A percentile compares a stretch with the other conserved stretches of the same genome.
phyloP scores from a whole-genome alignment of 2,888 invertebrate species.

The Ophion obscuratus region DNA sequence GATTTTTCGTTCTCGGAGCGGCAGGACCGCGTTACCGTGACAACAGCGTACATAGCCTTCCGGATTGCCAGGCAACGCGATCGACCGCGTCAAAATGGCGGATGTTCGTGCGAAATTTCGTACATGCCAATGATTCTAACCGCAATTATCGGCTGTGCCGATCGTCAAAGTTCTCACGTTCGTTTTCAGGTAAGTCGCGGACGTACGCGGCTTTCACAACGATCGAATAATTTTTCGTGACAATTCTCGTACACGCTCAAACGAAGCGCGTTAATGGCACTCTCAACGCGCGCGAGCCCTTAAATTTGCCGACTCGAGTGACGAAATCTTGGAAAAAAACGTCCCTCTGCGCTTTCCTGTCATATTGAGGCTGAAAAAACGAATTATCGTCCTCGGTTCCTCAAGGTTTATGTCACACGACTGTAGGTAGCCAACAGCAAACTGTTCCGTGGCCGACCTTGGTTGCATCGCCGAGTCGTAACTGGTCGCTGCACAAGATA shows the following conservation, averaged over 20 bases:
- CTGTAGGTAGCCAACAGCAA: neutral
- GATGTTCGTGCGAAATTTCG: neutral
- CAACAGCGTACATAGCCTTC: conserved; percentile 35
- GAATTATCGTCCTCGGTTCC: neutral
- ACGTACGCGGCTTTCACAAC: neutral
- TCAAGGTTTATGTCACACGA: neutral
- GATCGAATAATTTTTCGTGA: neutral
- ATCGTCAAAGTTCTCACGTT: neutral
- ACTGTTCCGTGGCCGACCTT: neutral
- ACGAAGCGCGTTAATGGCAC: neutral
- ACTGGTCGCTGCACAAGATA: neutral
- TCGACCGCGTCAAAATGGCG: conserved; percentile 7
- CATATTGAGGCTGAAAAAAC: neutral
- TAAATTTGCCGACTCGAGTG: neutral
- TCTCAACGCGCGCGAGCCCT: neutral
- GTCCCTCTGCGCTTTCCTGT: neutral
- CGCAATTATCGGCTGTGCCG: neutral
- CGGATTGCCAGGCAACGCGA: neutral
- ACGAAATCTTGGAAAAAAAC: neutral
- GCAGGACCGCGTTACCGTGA: neutral
- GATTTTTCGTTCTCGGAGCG: conserved; percentile 16
- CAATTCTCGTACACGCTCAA: neutral
- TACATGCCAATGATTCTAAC: neutral
- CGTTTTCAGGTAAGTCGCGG: neutral
- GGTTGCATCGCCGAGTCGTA: neutral